Evolutionary conservation across 2,113 vertebrate species (phyloP).

Genomic region (Henicopernis longicauda): DNA sequence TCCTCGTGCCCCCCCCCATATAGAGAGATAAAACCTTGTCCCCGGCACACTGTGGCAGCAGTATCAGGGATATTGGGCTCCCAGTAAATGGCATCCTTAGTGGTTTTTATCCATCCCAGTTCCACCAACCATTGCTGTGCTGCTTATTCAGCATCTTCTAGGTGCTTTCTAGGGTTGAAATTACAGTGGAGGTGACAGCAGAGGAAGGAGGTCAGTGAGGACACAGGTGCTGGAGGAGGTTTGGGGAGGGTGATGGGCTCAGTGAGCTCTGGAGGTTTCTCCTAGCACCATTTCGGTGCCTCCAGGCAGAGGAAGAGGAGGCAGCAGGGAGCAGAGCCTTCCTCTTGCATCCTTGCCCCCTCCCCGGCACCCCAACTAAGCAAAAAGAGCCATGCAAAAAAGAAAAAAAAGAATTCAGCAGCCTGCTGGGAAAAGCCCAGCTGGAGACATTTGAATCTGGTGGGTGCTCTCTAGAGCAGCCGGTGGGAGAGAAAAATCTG

Average conservation of each 20-base stretch:
- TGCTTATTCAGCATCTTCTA: neutral
- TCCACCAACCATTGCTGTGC: neutral
- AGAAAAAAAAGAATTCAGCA: neutral
- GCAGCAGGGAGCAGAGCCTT: neutral
- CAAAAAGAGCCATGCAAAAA: neutral
- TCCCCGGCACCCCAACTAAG: neutral
- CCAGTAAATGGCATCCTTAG: accelerated
- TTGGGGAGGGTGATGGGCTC: neutral
- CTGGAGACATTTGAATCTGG: neutral
- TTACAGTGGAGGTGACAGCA: neutral
- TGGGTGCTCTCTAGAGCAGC: neutral
- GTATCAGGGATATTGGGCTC: neutral
- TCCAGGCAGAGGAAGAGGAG: neutral
- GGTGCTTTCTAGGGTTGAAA: neutral
- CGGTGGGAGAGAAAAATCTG: neutral
- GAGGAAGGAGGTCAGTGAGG: neutral
- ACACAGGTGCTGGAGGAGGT: accelerated
- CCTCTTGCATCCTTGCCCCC: neutral
- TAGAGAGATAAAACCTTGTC: neutral
- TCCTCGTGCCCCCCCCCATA: neutral
- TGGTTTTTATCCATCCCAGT: neutral
- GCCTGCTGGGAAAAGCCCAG: neutral
- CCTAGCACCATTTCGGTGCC: accelerated
- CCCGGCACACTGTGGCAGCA: accelerated
- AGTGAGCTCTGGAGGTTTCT: neutral